Base-by-base conservation (phyloP, 2,888 invertebrate species). In the Entomobrya proxima region DNA sequence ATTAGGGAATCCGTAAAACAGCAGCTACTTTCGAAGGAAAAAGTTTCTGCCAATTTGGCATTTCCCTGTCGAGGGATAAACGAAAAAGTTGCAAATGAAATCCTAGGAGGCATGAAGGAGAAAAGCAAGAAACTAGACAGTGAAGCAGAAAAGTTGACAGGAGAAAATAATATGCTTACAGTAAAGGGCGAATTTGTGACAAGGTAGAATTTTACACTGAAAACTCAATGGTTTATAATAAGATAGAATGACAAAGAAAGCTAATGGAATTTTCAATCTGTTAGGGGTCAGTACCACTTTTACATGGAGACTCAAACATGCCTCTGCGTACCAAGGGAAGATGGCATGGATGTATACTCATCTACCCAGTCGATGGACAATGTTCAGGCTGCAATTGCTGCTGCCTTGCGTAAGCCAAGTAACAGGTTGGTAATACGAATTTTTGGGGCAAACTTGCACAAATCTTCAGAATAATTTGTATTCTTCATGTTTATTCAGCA, bases 291-390 rank as follows among this genome's bases (percentile, higher is more conserved):
- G 50, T 78, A 84, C n/a, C 77, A 84, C 32, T 78, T 72, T 24
- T 86, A 86, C 35, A 95, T 96, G 95, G 96, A 96, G 90, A 94
- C 95, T 0, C 95, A 95, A 64, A 93, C 93, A 0, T 94, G 94
- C 86, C 93, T 95, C 0, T 94, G 93, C 15, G 91, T 94, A 30
- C 96, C 95, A 0, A 93, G 93, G 30, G 96, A 96, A 91, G 95
- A 95, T 89, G 95, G 95, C 0, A 95, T 96, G 95, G 96, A 96
- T 90, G 94, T 95, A 0, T 95, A 95, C 58, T 93, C 94, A 0
- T 94, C 95, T 0, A 93, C 94, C 0, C 95, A 96, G 89, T 95
- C 93, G 93, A 92, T 95, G 88, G 94, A 95, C 89, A 91, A 94
- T 9, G 91, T 92, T 0, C 95, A 95, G 91, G 91, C 93, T 37